phyloP scores from a whole-genome alignment of 1,140 invertebrate genomes.

The Drosophila littoralis region DNA sequence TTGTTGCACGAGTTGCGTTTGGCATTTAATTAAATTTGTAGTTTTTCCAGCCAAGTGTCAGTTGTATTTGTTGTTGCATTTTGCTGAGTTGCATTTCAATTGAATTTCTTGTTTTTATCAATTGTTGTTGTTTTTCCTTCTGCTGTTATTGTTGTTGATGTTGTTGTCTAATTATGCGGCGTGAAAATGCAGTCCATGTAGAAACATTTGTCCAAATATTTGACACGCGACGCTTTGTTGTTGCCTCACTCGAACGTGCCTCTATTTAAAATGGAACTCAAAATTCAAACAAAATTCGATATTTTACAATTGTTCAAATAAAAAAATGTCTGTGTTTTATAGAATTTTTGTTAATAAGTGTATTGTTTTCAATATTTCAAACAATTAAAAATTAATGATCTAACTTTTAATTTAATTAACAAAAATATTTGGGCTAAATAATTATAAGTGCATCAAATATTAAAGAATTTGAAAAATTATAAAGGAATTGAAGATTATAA shows the following conservation, averaged over 20 bases:
- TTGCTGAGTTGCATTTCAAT: slow-evolving; percentile 62
- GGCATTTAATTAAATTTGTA: slow-evolving; percentile 73
- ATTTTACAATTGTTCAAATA: no score
- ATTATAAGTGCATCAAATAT: no score
- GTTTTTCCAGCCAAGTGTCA: slow-evolving; percentile 11
- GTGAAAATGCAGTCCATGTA: slow-evolving; percentile 80
- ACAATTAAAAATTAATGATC: no score
- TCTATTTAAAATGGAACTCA: slow-evolving; percentile 72
- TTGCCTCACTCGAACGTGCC: slow-evolving; percentile 32
- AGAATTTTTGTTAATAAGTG: background rate
- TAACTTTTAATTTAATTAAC: background rate
- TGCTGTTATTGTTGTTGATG: slow-evolving; percentile 14
- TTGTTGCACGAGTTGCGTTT: slow-evolving; percentile 39
- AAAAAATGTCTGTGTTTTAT: background rate
- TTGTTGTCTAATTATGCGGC: slow-evolving; percentile 71
- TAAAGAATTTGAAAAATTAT: no score
- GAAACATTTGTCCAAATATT: slow-evolving; percentile 61
- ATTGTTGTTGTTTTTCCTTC: background rate
- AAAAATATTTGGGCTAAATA: background rate
- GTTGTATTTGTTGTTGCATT: slow-evolving; percentile 20
- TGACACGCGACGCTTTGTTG: slow-evolving; percentile 55
- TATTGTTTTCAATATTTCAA: background rate
- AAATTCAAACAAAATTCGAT: slow-evolving; percentile 39
- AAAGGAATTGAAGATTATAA: no score
- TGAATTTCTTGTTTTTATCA: slow-evolving; percentile 39